Percentiles rank a stretch among this genome's conserved stretches.
Evolutionary conservation across 2,888 invertebrate species (phyloP).

Genomic region (Sylvicola cinctus): DNA sequence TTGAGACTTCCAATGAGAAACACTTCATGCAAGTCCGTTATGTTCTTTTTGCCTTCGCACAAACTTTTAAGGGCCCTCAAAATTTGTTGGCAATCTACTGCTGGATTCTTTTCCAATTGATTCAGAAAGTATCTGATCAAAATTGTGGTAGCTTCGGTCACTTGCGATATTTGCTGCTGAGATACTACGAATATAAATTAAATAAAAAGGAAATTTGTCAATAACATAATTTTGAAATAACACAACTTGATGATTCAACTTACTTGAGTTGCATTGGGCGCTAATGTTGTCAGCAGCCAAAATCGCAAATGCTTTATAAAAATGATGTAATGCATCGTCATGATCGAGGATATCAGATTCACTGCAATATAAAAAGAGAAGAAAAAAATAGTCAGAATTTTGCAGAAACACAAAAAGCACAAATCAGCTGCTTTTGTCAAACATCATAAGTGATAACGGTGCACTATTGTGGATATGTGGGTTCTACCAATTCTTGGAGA

Average conservation of each 20-base stretch:
- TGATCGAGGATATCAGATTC: conserved; percentile 70
- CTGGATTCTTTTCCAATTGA: conserved; percentile 21
- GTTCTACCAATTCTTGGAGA: too few species aligned
- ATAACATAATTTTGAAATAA: too few species aligned
- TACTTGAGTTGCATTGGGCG: conserved; percentile 23
- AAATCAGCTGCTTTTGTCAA: too few species aligned
- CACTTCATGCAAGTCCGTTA: conserved; percentile 57
- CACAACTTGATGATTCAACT: conserved; percentile 13
- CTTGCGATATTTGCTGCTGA: conserved; percentile 41
- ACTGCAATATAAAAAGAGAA: conserved; percentile 32
- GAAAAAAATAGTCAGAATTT: too few species aligned
- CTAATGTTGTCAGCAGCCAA: conserved; percentile 73
- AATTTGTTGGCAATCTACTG: conserved; percentile 32
- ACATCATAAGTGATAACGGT: too few species aligned
- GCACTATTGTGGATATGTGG: too few species aligned
- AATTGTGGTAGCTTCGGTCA: conserved; percentile 46
- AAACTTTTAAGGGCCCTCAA: conserved; percentile 48
- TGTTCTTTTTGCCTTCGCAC: conserved; percentile 41
- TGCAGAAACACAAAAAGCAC: too few species aligned
- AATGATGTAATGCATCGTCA: conserved; percentile 63
- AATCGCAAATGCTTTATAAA: conserved; percentile 74
- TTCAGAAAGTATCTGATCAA: conserved; percentile 41
- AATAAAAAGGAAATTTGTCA: conserved; percentile 3
- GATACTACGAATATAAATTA: conserved; percentile 30
- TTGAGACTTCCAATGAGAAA: conserved; percentile 57